Conservation (phyloP, 2,888 invertebrate species). For the Anagyrus pseudococci region DNA sequence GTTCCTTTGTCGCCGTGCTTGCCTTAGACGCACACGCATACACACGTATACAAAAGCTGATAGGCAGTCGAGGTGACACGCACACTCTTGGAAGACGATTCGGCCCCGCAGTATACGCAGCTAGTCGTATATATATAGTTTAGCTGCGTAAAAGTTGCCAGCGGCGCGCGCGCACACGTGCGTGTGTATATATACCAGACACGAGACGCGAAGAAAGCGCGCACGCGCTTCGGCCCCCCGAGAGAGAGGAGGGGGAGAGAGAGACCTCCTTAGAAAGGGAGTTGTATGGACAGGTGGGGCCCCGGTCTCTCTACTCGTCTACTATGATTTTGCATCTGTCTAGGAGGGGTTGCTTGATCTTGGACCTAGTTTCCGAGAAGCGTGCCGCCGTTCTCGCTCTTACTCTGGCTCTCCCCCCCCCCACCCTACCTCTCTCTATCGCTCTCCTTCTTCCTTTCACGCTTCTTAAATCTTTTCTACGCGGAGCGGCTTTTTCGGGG, state of each 20-base stretch:
- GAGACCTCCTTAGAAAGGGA: conserved; percentile 41
- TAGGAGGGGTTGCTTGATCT: conserved; percentile 48
- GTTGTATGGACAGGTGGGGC: conserved; percentile 58
- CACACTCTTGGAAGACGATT: no score
- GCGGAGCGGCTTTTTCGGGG: conserved; percentile 2
- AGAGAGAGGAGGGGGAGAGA: conserved; percentile 22
- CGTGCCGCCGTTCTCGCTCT: conserved; percentile 39
- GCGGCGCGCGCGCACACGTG: no score
- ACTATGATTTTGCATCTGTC: conserved; percentile 60
- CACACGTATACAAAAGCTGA: no score
- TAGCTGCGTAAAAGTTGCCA: no score
- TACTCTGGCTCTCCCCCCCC: conserved; percentile 29
- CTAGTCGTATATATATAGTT: no score
- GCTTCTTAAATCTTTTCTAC: conserved; percentile 41
- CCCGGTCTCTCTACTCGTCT: conserved; percentile 20
- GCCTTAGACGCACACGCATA: neutral
- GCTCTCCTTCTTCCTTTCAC: conserved; percentile 38
- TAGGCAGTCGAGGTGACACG: conserved; percentile 55
- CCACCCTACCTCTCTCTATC: neutral
- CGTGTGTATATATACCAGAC: no score
- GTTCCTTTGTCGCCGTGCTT: conserved; percentile 46
- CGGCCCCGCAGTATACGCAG: no score
- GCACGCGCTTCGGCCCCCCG: conserved; percentile 10
- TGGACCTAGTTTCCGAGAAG: conserved; percentile 54
- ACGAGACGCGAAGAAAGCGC: conserved; percentile 36